These are phyloP conservation scores for Ophiothrix spiculata DNA, from an alignment of 35 echinoderm and acorn worm genomes.

Conservation along the genomic window DNA sequence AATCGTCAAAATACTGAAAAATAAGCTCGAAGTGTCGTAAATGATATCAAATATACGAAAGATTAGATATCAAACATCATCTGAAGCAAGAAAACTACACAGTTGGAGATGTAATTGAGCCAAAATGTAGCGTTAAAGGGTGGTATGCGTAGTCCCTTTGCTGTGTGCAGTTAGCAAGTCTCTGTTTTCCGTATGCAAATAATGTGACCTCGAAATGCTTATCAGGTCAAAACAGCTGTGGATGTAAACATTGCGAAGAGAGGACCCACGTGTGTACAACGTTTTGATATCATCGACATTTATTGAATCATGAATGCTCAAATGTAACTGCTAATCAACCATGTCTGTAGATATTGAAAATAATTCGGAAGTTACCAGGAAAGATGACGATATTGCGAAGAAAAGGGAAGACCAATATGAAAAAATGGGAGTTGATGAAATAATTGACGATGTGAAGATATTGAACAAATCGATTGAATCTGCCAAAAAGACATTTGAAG, in stretches of 20 bases:
- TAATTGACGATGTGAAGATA: not conserved
- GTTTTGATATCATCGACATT: not conserved
- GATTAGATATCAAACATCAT: not conserved
- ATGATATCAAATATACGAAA: not conserved
- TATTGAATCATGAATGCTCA: not conserved
- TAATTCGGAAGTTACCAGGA: not conserved
- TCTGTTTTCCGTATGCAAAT: not conserved
- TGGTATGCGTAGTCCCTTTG: not conserved
- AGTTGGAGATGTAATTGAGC: not conserved
- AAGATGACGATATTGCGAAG: not conserved
- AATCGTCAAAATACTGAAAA: not conserved
- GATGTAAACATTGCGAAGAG: not conserved
- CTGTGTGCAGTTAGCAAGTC: not conserved
- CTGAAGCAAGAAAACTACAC: not conserved
- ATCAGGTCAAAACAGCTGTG: not conserved
- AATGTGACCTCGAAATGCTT: not conserved
- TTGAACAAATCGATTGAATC: not conserved
- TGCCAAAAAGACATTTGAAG: not conserved
- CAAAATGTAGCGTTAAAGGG: conserved; percentile 7
- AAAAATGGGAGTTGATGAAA: not conserved
- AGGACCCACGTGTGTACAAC: not conserved
- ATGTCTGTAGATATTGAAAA: not conserved
- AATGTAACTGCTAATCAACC: not conserved
- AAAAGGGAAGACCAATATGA: not conserved
- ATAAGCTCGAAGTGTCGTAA: not conserved